A percentile compares a stretch with the other conserved stretches of the same genome.
phyloP scores from a whole-genome alignment of 2,888 invertebrate species.

The Agrochola macilenta region DNA sequence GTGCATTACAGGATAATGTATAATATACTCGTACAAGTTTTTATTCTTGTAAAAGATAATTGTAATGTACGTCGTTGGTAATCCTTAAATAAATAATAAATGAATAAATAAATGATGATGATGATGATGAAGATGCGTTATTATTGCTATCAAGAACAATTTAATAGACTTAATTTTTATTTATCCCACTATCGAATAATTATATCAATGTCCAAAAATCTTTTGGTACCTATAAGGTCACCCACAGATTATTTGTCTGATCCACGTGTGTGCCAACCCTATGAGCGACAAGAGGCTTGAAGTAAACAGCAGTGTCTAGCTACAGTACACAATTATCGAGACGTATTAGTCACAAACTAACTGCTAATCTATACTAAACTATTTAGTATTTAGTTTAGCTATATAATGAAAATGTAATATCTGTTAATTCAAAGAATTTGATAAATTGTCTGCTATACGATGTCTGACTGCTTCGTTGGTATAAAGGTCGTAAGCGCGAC shows the following conservation, averaged over 20 bases:
- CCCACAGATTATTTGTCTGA: background rate
- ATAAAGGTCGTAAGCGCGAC: background rate
- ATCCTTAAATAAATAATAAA: too few relatives aligned
- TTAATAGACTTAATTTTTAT: background rate
- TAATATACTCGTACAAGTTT: too few relatives aligned
- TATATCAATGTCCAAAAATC: background rate
- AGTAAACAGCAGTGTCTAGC: constrained; percentile 74
- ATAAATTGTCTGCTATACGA: background rate
- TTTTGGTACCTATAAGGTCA: background rate
- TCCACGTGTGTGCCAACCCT: constrained; percentile 71
- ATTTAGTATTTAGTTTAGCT: constrained; percentile 26
- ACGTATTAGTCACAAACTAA: constrained; percentile 75
- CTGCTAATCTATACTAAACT: constrained; percentile 53
- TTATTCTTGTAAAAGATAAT: too few relatives aligned
- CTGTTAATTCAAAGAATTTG: background rate
- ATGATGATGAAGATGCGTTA: too few relatives aligned
- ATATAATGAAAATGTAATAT: constrained; percentile 22
- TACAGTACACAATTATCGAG: constrained; percentile 76
- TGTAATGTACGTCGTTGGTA: too few relatives aligned
- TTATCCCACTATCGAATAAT: background rate
- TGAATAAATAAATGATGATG: too few relatives aligned
- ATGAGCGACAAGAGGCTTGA: constrained; percentile 62
- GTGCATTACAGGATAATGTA: too few relatives aligned
- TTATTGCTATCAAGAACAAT: too few relatives aligned
- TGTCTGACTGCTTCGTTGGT: background rate